These are phyloP conservation scores for Eilema sororculum DNA, from an alignment of 2,888 invertebrate genomes.

Conservation along the genomic window DNA sequence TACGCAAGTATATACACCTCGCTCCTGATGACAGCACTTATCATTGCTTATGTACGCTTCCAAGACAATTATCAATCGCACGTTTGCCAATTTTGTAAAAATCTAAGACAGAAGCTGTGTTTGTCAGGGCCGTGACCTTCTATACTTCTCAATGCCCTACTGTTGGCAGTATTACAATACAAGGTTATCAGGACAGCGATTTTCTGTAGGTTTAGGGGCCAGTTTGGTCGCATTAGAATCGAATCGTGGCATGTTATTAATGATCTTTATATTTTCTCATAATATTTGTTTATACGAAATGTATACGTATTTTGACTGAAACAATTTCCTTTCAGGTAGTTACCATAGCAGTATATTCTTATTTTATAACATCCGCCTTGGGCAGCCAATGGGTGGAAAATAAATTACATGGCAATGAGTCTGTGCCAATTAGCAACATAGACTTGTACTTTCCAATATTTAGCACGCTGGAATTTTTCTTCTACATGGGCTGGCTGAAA, in stretches of 20 bases:
- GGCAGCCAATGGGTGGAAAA: conserved; percentile 95
- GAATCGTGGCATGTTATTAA: not conserved
- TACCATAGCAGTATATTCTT: conserved; percentile 96
- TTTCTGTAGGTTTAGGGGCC: not conserved
- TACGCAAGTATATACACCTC: no score
- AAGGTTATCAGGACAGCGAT: not conserved
- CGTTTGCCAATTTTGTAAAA: not conserved
- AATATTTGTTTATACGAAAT: not conserved
- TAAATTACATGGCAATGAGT: conserved; percentile 69
- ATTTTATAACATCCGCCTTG: conserved; percentile 95
- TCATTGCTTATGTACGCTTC: not conserved
- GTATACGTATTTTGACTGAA: not conserved
- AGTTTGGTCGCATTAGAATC: not conserved
- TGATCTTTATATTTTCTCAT: not conserved
- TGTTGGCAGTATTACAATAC: not conserved
- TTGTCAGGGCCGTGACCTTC: not conserved
- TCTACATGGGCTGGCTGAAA: conserved; percentile 96
- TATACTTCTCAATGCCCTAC: not conserved
- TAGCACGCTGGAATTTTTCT: conserved; percentile 95
- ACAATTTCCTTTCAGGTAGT: conserved; percentile 88
- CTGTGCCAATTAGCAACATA: conserved; percentile 87
- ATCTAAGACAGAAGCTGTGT: not conserved
- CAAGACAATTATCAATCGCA: not conserved
- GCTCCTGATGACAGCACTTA: no score
- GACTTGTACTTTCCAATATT: conserved; percentile 97